Evolutionary conservation across 2,797 vertebrate genomes (phyloP).

Genomic region (Lophius americanus): DNA sequence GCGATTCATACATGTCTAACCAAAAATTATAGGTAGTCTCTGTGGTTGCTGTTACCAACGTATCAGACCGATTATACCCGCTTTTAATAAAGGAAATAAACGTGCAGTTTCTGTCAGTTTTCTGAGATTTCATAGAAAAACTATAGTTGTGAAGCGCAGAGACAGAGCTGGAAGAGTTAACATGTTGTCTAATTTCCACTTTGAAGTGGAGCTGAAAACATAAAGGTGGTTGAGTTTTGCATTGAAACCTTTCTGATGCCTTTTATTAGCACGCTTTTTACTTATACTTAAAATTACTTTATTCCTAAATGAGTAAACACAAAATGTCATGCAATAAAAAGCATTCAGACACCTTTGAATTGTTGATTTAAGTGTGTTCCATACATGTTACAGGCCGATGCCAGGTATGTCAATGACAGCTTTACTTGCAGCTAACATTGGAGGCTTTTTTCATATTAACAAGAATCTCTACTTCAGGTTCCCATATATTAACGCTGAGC

Average conservation of each 20-base stretch:
- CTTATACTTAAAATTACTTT: constrained; percentile 11
- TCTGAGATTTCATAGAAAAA: constrained; percentile 34
- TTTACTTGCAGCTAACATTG: neutral
- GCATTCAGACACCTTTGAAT: constrained; percentile 9
- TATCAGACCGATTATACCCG: constrained; percentile 21
- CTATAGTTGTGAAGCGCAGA: constrained; percentile 22
- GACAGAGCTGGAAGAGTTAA: constrained; percentile 10
- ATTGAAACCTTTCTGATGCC: constrained; percentile 16
- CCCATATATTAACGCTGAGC: neutral
- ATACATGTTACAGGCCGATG: neutral
- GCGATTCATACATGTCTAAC: constrained; percentile 33
- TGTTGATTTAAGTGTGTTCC: neutral
- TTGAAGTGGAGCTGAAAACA: constrained; percentile 18
- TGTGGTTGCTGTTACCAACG: constrained; percentile 31
- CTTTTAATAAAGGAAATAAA: constrained; percentile 32
- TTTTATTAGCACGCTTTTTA: constrained; percentile 14
- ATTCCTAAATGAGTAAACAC: neutral
- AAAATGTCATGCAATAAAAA: constrained; percentile 3
- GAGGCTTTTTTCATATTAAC: constrained; percentile 5
- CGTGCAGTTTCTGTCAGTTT: constrained; percentile 18
- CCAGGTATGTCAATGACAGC: neutral
- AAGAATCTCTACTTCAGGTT: neutral
- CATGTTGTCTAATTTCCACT: constrained; percentile 8
- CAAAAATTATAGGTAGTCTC: constrained; percentile 30
- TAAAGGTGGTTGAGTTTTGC: constrained; percentile 12